These are phyloP conservation scores for Carassius auratus DNA, from an alignment of 2,113 vertebrate species.

Conservation along the genomic window DNA sequence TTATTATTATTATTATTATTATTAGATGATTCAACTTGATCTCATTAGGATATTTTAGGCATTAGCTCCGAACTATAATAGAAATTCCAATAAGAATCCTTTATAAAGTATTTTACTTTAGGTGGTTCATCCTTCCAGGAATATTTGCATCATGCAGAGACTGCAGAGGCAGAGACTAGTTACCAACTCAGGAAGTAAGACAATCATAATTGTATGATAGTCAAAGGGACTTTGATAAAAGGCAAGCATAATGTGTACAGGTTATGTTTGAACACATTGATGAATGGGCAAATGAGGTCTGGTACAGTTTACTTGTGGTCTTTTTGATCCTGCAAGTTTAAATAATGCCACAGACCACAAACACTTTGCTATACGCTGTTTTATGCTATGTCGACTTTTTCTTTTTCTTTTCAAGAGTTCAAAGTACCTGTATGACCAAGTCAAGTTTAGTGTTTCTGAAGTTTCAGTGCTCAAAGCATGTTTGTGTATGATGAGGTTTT, in stretches of 20 bases:
- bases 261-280: slow-evolving; percentile 7
- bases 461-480: background rate
- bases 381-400: no score
- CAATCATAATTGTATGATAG: background rate
- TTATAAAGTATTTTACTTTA: background rate
- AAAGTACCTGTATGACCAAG: background rate
- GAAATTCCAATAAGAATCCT: background rate
- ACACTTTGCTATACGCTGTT: background rate
- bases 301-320: background rate
- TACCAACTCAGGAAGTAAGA: background rate
- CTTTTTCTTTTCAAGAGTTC: background rate
- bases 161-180: background rate
- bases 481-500: slow-evolving; percentile 7
- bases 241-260: background rate
- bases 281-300: background rate
- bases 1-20: no score
- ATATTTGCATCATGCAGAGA: background rate
- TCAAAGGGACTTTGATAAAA: background rate
- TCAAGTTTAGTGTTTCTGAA: background rate
- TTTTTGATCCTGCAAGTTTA: slow-evolving; percentile 11
- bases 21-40: no score
- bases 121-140: background rate
- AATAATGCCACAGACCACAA: background rate
- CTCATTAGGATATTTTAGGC: no score
- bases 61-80: background rate